Percentiles rank a stretch among this genome's conserved stretches.
These are phyloP conservation scores for Rhinoderma darwinii DNA, from an alignment of 2,113 vertebrate genomes.

Conservation along the genomic window DNA sequence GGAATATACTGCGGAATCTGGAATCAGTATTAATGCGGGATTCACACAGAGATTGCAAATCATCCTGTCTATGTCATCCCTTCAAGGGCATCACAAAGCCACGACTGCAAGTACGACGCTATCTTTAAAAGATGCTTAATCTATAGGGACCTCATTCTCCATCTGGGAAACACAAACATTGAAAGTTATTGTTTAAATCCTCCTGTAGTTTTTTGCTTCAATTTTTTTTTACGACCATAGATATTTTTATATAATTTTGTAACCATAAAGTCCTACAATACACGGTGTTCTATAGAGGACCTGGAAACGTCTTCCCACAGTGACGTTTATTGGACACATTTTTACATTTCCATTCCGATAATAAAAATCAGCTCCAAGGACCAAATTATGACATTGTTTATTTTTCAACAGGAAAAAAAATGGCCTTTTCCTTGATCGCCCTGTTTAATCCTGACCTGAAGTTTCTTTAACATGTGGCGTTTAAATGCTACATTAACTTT, in stretches of 20 bases:
- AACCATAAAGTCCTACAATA: not conserved
- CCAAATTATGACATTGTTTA: conserved; percentile 35
- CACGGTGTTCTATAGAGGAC: not conserved
- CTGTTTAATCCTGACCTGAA: conserved; percentile 38
- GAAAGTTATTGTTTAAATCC: conserved; percentile 36
- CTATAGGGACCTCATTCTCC: conserved; percentile 12
- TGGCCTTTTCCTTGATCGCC: not conserved
- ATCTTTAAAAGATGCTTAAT: conserved; percentile 30
- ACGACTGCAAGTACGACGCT: not conserved
- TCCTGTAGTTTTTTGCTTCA: conserved; percentile 2
- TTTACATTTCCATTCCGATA: conserved; percentile 21
- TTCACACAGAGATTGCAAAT: conserved; percentile 30
- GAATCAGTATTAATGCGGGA: conserved; percentile 22
- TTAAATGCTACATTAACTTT: conserved; percentile 51
- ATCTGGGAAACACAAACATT: conserved; percentile 51
- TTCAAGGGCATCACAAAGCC: conserved; percentile 22
- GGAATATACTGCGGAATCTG: conserved; percentile 37
- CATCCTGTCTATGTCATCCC: conserved; percentile 10
- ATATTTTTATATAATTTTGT: conserved; percentile 19
- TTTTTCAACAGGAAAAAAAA: conserved; percentile 3
- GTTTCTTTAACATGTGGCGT: conserved; percentile 40
- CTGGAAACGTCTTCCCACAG: conserved; percentile 6
- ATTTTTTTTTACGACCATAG: conserved; percentile 28
- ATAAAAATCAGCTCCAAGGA: conserved; percentile 19
- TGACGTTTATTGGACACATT: conserved; percentile 11